Conservation (phyloP, 2,113 vertebrate genomes). For the Circaetus gallicus region DNA sequence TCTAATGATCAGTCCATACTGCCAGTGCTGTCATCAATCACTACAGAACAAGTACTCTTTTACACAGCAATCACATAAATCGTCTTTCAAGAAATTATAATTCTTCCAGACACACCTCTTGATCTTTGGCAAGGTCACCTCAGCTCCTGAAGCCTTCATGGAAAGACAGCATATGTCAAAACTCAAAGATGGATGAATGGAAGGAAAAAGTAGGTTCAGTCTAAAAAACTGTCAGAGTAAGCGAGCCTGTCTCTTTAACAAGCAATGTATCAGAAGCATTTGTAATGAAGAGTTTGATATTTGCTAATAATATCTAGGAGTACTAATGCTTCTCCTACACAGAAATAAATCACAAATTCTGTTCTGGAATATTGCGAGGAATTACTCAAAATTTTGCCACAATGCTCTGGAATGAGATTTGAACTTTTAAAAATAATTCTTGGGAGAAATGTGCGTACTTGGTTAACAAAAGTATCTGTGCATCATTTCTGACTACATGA, state of each 20-base stretch:
- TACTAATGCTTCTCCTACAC: background rate
- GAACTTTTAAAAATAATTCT: background rate
- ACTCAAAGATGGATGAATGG: slow-evolving; percentile 21
- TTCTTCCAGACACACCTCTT: slow-evolving; percentile 69
- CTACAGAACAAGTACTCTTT: slow-evolving; percentile 68
- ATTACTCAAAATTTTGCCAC: background rate
- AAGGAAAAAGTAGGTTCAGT: background rate
- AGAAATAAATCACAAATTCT: slow-evolving; percentile 1
- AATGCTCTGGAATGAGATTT: background rate
- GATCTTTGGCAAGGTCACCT: slow-evolving; percentile 70
- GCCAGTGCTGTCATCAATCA: slow-evolving; percentile 67
- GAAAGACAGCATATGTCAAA: slow-evolving; percentile 40
- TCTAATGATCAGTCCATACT: slow-evolving; percentile 73
- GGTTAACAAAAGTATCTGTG: background rate
- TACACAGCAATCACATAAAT: slow-evolving; percentile 71
- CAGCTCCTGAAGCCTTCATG: slow-evolving; percentile 18
- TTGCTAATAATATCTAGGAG: background rate
- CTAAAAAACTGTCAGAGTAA: background rate
- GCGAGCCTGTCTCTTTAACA: background rate
- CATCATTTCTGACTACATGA: background rate
- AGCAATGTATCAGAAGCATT: background rate
- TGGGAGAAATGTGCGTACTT: background rate
- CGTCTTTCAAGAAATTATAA: slow-evolving; percentile 66
- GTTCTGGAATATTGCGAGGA: background rate
- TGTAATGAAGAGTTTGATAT: background rate